Evolutionary conservation across 1,140 invertebrate species (phyloP).

Genomic region (Saccostrea echinata): DNA sequence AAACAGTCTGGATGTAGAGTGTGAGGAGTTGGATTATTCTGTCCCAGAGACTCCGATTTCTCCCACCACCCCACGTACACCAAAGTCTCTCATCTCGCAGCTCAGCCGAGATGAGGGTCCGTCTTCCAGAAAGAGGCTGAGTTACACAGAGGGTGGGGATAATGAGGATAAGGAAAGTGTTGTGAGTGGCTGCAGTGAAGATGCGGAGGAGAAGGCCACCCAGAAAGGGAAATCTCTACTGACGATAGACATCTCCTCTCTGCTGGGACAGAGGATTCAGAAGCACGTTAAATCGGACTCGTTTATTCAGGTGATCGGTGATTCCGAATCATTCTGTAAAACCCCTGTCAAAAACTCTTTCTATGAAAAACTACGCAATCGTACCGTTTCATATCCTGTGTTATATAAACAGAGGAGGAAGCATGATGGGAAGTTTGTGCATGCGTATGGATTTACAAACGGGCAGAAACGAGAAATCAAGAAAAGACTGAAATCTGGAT

Average conservation of each 20-base stretch:
- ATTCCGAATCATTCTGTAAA: conserved; percentile 72
- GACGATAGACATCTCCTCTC: conserved; percentile 70
- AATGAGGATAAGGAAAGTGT: conserved; percentile 51
- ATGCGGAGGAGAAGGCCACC: conserved; percentile 51
- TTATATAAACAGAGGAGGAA: conserved; percentile 66
- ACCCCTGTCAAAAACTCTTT: conserved; percentile 70
- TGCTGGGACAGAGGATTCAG: conserved; percentile 71
- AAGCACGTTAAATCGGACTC: conserved; percentile 71
- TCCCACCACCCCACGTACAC: conserved; percentile 71
- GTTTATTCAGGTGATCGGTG: conserved; percentile 62
- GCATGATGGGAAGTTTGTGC: conserved; percentile 60
- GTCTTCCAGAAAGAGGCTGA: conserved; percentile 54
- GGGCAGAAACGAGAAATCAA: conserved; percentile 66
- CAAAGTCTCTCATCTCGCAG: conserved; percentile 75
- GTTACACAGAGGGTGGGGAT: conserved; percentile 55
- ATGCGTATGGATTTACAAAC: conserved; percentile 70
- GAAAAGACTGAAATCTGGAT: conserved; percentile 61
- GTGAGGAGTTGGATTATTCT: conserved; percentile 69
- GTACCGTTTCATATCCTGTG: conserved; percentile 64
- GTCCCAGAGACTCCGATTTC: conserved; percentile 67
- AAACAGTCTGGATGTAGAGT: conserved; percentile 68
- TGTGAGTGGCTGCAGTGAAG: conserved; percentile 53
- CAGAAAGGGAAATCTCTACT: conserved; percentile 66
- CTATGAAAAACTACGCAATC: conserved; percentile 66
- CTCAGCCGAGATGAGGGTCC: conserved; percentile 69